Percentiles rank a stretch among this genome's conserved stretches.
These are phyloP conservation scores for Pluvianellus socialis DNA, from an alignment of 2,113 vertebrate species.

Conservation along the genomic window DNA sequence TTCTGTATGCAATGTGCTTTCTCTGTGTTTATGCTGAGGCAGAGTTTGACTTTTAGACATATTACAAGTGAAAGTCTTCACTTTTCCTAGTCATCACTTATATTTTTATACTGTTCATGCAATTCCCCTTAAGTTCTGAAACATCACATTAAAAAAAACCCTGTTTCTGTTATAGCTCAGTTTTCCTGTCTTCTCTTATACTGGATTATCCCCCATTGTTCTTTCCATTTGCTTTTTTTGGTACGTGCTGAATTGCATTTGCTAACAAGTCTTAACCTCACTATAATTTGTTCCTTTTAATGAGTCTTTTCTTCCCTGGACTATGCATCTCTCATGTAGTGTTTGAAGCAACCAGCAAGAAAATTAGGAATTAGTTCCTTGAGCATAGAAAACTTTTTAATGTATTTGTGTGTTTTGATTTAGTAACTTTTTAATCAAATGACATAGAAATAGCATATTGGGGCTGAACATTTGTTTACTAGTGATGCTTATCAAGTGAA, in stretches of 20 bases:
- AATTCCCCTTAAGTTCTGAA: background rate
- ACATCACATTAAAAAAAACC: background rate
- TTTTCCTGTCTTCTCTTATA: background rate
- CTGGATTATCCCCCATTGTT: background rate
- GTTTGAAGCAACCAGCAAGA: background rate
- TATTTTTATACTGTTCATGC: background rate
- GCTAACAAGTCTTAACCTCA: background rate
- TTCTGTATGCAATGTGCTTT: background rate
- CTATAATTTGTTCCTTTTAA: background rate
- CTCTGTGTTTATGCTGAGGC: background rate
- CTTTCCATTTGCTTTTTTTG: background rate
- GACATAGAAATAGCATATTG: background rate
- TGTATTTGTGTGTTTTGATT: background rate
- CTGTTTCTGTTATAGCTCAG: background rate
- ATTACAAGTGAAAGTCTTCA: background rate
- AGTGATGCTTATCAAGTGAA: background rate
- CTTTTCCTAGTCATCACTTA: background rate
- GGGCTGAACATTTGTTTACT: background rate
- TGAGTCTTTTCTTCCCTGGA: background rate
- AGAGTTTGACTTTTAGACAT: background rate
- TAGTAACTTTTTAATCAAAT: background rate
- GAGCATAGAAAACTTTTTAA: background rate
- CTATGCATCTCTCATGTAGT: background rate
- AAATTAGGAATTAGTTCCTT: background rate
- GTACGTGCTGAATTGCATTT: accelerated